These are phyloP conservation scores for Pseudocheirus occidentalis DNA, from an alignment of 2,797 vertebrate genomes.

Conservation along the genomic window DNA sequence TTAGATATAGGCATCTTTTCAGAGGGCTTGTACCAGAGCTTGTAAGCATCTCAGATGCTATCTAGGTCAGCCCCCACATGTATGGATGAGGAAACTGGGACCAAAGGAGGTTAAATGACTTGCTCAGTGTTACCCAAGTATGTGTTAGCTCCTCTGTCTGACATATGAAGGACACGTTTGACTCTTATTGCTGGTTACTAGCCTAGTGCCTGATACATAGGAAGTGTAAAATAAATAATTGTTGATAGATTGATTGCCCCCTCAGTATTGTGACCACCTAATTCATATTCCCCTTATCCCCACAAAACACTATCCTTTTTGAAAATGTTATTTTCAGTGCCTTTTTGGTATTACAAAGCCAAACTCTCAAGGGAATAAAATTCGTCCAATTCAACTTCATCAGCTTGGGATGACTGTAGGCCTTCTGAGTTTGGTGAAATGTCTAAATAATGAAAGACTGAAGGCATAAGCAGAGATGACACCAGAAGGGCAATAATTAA, in stretches of 20 bases:
- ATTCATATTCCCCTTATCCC: background rate
- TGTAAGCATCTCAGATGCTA: background rate
- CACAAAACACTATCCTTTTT: background rate
- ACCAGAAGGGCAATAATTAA: conserved; percentile 43
- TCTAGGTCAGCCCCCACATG: background rate
- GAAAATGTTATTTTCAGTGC: background rate
- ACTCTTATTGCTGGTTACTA: background rate
- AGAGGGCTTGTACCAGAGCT: background rate
- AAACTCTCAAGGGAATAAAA: conserved; percentile 47
- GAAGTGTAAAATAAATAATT: background rate
- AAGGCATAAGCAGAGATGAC: conserved; percentile 53
- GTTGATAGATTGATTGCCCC: background rate
- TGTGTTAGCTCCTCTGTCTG: background rate
- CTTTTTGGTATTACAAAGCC: background rate
- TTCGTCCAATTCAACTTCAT: conserved; percentile 30
- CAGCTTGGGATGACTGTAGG: conserved; percentile 7
- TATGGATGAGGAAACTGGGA: background rate
- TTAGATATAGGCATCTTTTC: background rate
- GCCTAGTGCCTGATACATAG: background rate
- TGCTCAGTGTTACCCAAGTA: background rate
- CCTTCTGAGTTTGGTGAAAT: conserved; percentile 40
- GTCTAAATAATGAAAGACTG: conserved; percentile 64
- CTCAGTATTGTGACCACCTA: background rate
- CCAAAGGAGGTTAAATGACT: background rate
- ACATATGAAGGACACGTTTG: background rate